A percentile compares a stretch with the other conserved stretches of the same genome.
phyloP scores from a whole-genome alignment of 1,140 invertebrate species.

The Meloidogyne exigua region DNA sequence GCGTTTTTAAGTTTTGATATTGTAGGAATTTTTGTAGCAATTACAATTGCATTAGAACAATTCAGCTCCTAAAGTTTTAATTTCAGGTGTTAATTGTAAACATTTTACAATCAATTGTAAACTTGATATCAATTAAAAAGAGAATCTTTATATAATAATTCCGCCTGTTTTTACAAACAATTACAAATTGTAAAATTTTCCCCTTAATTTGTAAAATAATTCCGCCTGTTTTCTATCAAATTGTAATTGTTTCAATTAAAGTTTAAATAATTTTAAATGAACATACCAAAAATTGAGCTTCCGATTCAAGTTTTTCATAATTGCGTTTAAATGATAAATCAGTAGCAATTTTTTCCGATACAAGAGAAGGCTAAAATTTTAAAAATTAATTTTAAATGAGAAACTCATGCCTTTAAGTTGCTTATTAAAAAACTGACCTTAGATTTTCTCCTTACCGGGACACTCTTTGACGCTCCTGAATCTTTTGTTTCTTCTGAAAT shows the following conservation, averaged over 20 bases:
- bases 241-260: background rate
- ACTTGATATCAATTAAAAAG: too few species aligned
- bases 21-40: background rate
- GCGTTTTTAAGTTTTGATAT: background rate
- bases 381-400: background rate
- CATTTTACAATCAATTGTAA: too few species aligned
- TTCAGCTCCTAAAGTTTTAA: background rate
- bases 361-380: background rate
- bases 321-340: background rate
- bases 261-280: background rate
- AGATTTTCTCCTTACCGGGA: background rate
- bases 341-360: background rate
- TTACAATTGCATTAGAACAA: background rate
- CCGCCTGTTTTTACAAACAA: too few species aligned
- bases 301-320: background rate
- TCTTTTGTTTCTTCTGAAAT: background rate
- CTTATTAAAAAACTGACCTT: background rate
- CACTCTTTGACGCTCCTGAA: too few species aligned
- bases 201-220: too few species aligned
- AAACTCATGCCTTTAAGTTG: too few species aligned
- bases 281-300: background rate
- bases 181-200: too few species aligned
- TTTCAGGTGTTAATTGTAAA: too few species aligned
- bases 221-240: too few species aligned
- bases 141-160: too few species aligned